These are phyloP conservation scores for Blera fallax DNA, from an alignment of 2,888 invertebrate genomes.

Conservation along the genomic window DNA sequence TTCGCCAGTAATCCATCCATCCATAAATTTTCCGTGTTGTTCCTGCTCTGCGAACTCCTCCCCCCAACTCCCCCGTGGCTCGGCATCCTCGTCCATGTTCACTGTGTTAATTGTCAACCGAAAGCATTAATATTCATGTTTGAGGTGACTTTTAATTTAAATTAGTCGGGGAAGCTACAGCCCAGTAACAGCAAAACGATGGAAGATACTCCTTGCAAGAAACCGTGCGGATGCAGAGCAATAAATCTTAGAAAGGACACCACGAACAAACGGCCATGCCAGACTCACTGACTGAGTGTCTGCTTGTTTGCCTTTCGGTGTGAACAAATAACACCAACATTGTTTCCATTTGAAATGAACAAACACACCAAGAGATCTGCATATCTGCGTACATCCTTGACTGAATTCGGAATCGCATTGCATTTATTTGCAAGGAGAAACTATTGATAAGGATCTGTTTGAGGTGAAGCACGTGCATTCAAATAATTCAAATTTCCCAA, in stretches of 20 bases:
- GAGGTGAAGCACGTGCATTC: slow-evolving; percentile 59
- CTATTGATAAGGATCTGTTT: slow-evolving; percentile 69
- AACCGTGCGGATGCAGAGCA: slow-evolving; percentile 18
- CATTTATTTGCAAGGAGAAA: slow-evolving; percentile 64
- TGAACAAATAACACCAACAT: slow-evolving; percentile 58
- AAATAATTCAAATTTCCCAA: slow-evolving; percentile 69
- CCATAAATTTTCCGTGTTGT: slow-evolving; percentile 57
- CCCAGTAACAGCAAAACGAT: slow-evolving; percentile 12
- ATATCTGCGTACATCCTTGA: slow-evolving; percentile 65
- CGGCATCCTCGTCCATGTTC: slow-evolving; percentile 36
- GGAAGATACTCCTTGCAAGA: slow-evolving; percentile 46
- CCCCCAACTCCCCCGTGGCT: slow-evolving; percentile 17
- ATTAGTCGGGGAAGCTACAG: slow-evolving; percentile 50
- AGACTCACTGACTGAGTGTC: not conserved
- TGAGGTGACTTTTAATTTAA: slow-evolving; percentile 74
- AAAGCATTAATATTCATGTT: slow-evolving; percentile 75
- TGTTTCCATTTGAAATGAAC: slow-evolving; percentile 33
- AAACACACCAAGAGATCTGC: slow-evolving; percentile 43
- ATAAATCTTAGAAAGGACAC: slow-evolving; percentile 65
- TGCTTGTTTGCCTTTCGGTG: slow-evolving; percentile 39
- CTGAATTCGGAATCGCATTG: slow-evolving; percentile 61
- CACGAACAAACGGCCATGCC: not conserved
- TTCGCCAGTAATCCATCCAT: slow-evolving; percentile 66
- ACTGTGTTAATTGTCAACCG: slow-evolving; percentile 74
- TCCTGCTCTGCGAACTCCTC: slow-evolving; percentile 8